Evolutionary conservation across 2,888 invertebrate species (phyloP), one percentile per base, ranked within the genome.

Genomic region (Thymelicus lineola): DNA sequence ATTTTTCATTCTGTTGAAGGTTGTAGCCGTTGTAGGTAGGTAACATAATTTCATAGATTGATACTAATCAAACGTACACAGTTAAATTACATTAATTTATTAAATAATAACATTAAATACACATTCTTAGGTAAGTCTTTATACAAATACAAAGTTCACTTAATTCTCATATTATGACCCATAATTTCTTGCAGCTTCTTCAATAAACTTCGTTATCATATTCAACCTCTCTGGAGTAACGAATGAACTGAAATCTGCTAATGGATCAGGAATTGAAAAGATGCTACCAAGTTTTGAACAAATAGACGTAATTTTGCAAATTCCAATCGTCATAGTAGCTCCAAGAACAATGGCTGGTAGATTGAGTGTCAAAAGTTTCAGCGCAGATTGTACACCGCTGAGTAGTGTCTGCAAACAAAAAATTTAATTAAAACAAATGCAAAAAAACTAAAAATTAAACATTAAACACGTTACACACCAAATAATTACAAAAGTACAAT

Each of bases 231-330:
- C 95, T 0, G 94, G 92, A 0, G 93, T 94, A 69, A 95, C 90
- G 59, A 91, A 85, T 0, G 91, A 82, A 10, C 92, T 82, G 53
- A 95, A 86, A 50, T 94, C 84, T 42, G 71, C 68, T 17, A 80
- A 75, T 2, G 77, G 72, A n/a, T 80, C 78, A 0, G 78, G 65
- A 3, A 81, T 53, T 4, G 81, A 78, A 20, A 90, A 80, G 14
- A 91, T 87, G 35, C 82, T 78, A 72, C 94, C 91, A 1, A 88
- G 83, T 70, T 94, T 90, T 20, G 86, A 87, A 77, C 95, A 95
- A 42, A 95, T 71, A 0, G 95, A 90, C 0, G 95, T 95, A 48
- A 95, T 82, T 20, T 94, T 92, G 83, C 95, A 95, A 1, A 95
- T 75, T 1, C 93, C 88, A 1, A 94, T 87, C 0, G 93, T 94